A percentile compares a stretch with the other conserved stretches of the same genome.
These are phyloP conservation scores for Excalfactoria chinensis DNA, from an alignment of 2,113 vertebrate genomes.

Conservation along the genomic window DNA sequence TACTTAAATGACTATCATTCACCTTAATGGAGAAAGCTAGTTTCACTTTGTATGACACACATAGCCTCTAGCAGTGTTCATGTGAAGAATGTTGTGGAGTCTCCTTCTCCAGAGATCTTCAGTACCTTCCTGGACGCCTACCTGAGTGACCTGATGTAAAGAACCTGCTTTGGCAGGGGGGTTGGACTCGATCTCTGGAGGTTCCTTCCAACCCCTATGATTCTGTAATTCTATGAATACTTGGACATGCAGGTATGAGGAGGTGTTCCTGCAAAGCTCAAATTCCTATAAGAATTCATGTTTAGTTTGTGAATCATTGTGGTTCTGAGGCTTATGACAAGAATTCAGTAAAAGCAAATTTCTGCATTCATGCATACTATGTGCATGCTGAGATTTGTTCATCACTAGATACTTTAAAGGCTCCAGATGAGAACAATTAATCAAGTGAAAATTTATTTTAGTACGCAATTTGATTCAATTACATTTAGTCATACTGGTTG, in stretches of 20 bases:
- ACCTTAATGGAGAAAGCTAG: neutral
- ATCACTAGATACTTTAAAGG: neutral
- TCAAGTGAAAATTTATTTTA: conserved; percentile 20
- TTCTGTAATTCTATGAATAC: neutral
- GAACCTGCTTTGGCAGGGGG: no score
- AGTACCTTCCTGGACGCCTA: no score
- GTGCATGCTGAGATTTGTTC: conserved; percentile 25
- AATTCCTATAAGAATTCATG: neutral
- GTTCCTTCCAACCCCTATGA: no score
- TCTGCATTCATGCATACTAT: neutral
- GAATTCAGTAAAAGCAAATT: neutral
- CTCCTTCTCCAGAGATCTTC: no score
- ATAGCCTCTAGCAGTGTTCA: neutral
- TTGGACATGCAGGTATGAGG: neutral
- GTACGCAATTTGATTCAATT: neutral
- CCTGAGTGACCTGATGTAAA: no score
- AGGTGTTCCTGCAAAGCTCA: neutral
- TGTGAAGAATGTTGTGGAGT: neutral
- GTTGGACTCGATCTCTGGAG: no score
- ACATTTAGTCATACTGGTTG: neutral
- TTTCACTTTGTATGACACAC: neutral
- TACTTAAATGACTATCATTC: neutral
- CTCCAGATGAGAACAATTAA: conserved; percentile 17
- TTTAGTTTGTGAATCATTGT: conserved; percentile 15
- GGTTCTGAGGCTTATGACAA: neutral